Conservation (phyloP, 2,888 invertebrate genomes). For the Tipula unca region DNA sequence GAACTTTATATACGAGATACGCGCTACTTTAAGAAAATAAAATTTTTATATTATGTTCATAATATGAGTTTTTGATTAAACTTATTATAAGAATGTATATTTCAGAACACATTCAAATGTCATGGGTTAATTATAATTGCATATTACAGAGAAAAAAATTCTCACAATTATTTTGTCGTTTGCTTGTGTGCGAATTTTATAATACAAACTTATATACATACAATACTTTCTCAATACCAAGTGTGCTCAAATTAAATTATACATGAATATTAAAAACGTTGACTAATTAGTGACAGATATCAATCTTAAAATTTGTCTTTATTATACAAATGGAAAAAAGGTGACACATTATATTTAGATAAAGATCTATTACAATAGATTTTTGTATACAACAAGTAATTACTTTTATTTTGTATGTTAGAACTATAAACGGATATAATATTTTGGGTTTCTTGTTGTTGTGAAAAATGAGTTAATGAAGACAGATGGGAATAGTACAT, state of each 20-base stretch:
- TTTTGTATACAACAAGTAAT: not conserved
- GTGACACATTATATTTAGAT: not conserved
- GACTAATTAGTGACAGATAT: constrained; percentile 8
- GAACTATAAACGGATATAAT: not conserved
- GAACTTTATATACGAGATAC: not conserved
- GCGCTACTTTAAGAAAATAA: not conserved
- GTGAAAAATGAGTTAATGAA: constrained; percentile 3
- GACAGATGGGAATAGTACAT: not conserved
- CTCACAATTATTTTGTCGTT: not conserved
- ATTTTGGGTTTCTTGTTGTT: not conserved
- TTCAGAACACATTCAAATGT: not conserved
- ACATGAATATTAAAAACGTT: not conserved
- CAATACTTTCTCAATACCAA: not conserved
- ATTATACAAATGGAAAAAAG: not conserved
- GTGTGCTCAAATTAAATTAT: not conserved
- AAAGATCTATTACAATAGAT: not conserved
- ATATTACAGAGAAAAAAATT: not conserved
- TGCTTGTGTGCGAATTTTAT: not conserved
- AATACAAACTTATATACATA: not conserved
- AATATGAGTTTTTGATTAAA: not conserved
- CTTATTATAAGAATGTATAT: not conserved
- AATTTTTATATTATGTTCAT: not conserved
- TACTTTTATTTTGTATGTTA: not conserved
- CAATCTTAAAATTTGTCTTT: not conserved
- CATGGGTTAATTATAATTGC: not conserved